These are phyloP conservation scores for Thecocarcelia acutangulata DNA, from an alignment of 2,888 invertebrate species.

Conservation along the genomic window DNA sequence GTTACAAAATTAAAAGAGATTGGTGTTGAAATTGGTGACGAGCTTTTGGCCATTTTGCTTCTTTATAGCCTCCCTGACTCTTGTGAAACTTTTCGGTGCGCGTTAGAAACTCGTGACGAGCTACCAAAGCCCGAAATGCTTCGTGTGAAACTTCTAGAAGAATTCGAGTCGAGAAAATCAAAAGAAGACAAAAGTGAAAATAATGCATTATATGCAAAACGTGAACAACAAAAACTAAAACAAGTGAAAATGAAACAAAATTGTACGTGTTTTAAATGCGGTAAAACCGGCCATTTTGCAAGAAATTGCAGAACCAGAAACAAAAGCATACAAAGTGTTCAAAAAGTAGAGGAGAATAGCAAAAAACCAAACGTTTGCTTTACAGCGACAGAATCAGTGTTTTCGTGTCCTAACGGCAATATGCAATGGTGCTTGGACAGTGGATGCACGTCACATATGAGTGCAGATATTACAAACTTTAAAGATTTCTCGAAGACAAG, in stretches of 20 bases:
- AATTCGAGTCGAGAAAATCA: slow-evolving; percentile 65
- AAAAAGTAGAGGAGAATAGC: slow-evolving; percentile 1
- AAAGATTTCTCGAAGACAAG: background rate
- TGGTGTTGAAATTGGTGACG: slow-evolving; percentile 73
- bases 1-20: slow-evolving; percentile 77
- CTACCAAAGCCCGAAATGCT: slow-evolving; percentile 66
- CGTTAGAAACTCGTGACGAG: slow-evolving; percentile 74
- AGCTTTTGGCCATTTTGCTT: slow-evolving; percentile 75
- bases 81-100: slow-evolving; percentile 76
- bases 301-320: slow-evolving; percentile 32
- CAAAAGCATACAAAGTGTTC: slow-evolving; percentile 29
- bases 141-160: slow-evolving; percentile 69
- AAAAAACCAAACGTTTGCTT: slow-evolving; percentile 30
- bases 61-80: slow-evolving; percentile 75
- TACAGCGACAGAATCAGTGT: slow-evolving; percentile 25
- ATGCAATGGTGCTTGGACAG: slow-evolving; percentile 37
- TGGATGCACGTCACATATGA: slow-evolving; percentile 31
- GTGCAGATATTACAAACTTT: background rate
- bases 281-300: slow-evolving; percentile 42
- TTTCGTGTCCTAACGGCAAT: background rate
- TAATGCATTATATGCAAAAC: slow-evolving; percentile 55
- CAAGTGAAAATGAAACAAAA: slow-evolving; percentile 34
- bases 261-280: slow-evolving; percentile 41
- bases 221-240: slow-evolving; percentile 24
- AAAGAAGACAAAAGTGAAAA: slow-evolving; percentile 50